Base-by-base conservation (phyloP, 2,888 invertebrate species). In the Schizotus pectinicornis region DNA sequence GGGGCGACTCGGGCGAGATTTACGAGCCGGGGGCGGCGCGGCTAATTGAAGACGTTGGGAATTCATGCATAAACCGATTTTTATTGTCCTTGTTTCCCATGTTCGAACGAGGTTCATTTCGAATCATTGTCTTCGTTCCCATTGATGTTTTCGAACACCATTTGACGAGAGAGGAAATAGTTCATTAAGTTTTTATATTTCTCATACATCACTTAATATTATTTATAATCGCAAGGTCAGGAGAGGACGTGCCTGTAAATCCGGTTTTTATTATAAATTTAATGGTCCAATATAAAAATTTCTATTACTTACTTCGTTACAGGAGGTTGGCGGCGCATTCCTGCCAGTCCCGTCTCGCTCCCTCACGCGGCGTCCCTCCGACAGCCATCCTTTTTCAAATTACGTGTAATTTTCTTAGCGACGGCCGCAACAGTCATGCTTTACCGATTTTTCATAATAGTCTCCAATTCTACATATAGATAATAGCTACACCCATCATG, bases 231-330 rank as follows among this genome's bases (percentile, higher is more conserved):
- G 48, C 59, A 63, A 66, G 66, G 66, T 63, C 64, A 47, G 39
- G 43, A 43, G 45, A 61, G 54, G 64, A 62, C 64, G 61, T 63
- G 59, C 63, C 56, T 61, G 61, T 54, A 50, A 67, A 64, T 65
- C 64, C 67, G 64, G 64, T 67, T 61, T 62, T 64, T 61, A 61
- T 62, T 52, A 59, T 62, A 64, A 65, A 60, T 63, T 64, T 61
- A 63, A 66, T 64, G 63, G 61, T 53, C 61, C 62, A 56, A 62
- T 61, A 56, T 56, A 52, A 61, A 63, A 61, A 61, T 60, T 60
- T 43, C 50, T 32, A 41, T 41, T 12, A 12, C 49, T 38, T 31
- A 32, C 49, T 2, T 31, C 39, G 9, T 14, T 42, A 41, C 22
- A 22, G 22, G 22, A 22, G 22, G 22, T 22, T 22, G 22, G 22